These are phyloP conservation scores for Drosophila eohydei DNA, from an alignment of 2,888 invertebrate species.

Conservation along the genomic window DNA sequence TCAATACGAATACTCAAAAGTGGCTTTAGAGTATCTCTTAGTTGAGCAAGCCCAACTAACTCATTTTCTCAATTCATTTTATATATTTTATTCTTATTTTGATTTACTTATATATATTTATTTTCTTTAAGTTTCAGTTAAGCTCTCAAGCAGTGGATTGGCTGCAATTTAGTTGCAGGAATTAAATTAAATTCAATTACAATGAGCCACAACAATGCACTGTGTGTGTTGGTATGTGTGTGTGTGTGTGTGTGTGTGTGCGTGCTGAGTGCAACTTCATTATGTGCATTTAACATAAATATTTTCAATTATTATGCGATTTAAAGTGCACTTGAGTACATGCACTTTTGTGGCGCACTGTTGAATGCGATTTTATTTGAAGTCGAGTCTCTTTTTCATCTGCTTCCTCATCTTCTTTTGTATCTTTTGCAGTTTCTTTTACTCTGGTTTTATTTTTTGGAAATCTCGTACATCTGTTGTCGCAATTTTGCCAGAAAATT, in stretches of 20 bases:
- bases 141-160: constrained; percentile 58
- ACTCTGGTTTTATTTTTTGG: constrained; percentile 24
- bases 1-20: too few species aligned
- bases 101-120: neutral
- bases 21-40: neutral
- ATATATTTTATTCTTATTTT: constrained; percentile 4
- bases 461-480: constrained; percentile 72
- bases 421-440: constrained; percentile 65
- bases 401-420: constrained; percentile 52
- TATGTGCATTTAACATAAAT: constrained; percentile 77
- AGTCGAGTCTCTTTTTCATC: constrained; percentile 51
- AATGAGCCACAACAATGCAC: constrained; percentile 57
- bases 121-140: constrained; percentile 17
- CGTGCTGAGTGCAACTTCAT: constrained; percentile 74
- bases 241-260: constrained; percentile 7
- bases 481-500: constrained; percentile 77
- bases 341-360: constrained; percentile 62
- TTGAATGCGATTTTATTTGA: constrained; percentile 63
- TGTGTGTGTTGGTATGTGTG: neutral
- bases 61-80: neutral
- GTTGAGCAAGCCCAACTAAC: neutral
- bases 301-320: constrained; percentile 80
- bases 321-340: constrained; percentile 70
- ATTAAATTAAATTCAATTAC: constrained; percentile 79
- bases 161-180: constrained; percentile 63